A percentile compares a stretch with the other conserved stretches of the same genome.
These are phyloP conservation scores for Trissolcus japonicus DNA, from an alignment of 2,888 invertebrate species.

Conservation along the genomic window DNA sequence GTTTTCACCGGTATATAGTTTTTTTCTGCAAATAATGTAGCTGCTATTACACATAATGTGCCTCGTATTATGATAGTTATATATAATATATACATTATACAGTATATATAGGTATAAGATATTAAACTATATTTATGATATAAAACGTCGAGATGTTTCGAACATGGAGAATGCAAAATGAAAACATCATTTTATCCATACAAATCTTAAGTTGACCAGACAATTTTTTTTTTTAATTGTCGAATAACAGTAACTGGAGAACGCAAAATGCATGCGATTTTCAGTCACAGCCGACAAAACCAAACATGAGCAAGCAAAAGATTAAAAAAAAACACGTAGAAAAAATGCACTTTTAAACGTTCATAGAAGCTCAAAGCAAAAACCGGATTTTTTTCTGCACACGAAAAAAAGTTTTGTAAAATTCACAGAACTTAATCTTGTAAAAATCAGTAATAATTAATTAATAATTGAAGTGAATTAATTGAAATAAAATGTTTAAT, in stretches of 20 bases:
- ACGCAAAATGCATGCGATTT: conserved; percentile 7
- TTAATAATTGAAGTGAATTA: no score
- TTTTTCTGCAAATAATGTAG: no score
- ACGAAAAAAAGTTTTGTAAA: no score
- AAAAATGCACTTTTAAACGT: neutral
- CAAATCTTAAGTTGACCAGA: neutral
- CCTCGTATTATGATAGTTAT: neutral
- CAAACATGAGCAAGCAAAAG: conserved; percentile 8
- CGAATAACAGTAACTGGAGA: neutral
- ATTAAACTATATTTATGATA: conserved; percentile 14
- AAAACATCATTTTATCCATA: conserved; percentile 13
- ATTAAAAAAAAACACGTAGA: neutral
- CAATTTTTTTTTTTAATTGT: conserved; percentile 1
- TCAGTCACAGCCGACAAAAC: conserved; percentile 1
- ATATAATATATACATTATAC: conserved; percentile 11
- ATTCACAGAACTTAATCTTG: no score
- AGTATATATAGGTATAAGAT: conserved; percentile 13
- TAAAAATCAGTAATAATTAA: no score
- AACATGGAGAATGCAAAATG: conserved; percentile 24
- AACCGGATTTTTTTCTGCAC: no score
- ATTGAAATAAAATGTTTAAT: no score
- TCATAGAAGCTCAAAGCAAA: neutral
- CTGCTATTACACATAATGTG: conserved; percentile 9
- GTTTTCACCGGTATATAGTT: no score
- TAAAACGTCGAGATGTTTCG: conserved; percentile 16